Percentiles rank a stretch among this genome's conserved stretches.
phyloP scores from a whole-genome alignment of 2,113 vertebrate species.

The Scartelaos histophorus region DNA sequence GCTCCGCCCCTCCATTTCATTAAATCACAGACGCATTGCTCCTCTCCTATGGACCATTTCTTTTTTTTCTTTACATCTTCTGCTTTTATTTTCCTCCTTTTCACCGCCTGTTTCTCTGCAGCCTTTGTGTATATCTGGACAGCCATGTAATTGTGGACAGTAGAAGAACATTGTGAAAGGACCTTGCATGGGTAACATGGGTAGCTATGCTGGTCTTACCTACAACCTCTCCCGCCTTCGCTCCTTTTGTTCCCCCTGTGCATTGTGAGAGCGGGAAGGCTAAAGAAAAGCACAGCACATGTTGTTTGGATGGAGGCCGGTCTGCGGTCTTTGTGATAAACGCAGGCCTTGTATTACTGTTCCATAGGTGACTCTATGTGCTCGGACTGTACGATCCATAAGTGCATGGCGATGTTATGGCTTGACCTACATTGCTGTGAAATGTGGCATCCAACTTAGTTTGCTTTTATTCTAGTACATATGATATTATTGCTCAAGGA shows the following conservation, averaged over 20 bases:
- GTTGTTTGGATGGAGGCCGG: conserved; percentile 57
- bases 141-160: conserved; percentile 65
- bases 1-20: conserved; percentile 76
- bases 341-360: conserved; percentile 54
- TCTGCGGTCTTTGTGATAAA: conserved; percentile 76
- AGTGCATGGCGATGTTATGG: background rate
- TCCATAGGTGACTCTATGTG: conserved; percentile 38
- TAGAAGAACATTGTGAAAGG: conserved; percentile 49
- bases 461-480: no score
- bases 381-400: conserved; percentile 42
- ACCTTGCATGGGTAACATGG: conserved; percentile 45
- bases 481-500: no score
- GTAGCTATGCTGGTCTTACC: conserved; percentile 47
- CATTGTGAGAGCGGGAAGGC: conserved; percentile 48
- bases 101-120: conserved; percentile 56
- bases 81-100: conserved; percentile 66
- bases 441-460: no score
- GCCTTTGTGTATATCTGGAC: conserved; percentile 58
- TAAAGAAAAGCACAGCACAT: conserved; percentile 58
- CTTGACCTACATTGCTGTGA: no score
- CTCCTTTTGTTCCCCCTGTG: conserved; percentile 50
- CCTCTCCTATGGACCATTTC: conserved; percentile 24
- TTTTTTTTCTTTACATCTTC: conserved; percentile 18
- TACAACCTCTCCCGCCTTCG: conserved; percentile 38
- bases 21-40: conserved; percentile 62